Evolutionary conservation across 2,888 invertebrate genomes (phyloP), one percentile per base, ranked within the genome.

Genomic region (Baccha elongata): DNA sequence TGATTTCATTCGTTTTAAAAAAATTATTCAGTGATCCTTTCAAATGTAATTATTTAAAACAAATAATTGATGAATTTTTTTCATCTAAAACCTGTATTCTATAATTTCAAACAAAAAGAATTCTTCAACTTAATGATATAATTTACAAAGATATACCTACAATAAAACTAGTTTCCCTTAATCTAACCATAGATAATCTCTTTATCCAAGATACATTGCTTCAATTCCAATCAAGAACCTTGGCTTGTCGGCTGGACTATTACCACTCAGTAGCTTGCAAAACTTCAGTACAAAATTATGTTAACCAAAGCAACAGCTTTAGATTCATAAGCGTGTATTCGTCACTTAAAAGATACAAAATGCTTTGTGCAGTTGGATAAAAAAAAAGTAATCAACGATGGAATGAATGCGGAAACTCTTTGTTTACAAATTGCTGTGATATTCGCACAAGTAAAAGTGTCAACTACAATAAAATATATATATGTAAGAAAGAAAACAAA

Each of bases 341-440:
- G 17, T 50, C 46, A 37, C 10, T 44, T 3, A 40, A 58, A 42
- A 21, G 44, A 35, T 64, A 65, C 48, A 58, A 58, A n/a, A 69
- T 75, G 69, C 71, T 69, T 78, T 72, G 67, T 73, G 72, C 83
- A 72, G 48, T 81, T 58, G 37, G 52, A 6, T 37, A 17, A 44
- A n/a, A 53, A 52, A 75, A 65, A 67, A 69, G 10, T 64, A 64
- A 68, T 55, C 76, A 46, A 53, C 37, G 6, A 17, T 68, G 50
- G 67, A 78, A 78, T 83, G 83, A 83, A 83, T 83, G 78, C 83
- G 83, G 83, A 83, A 83, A 83, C 78, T 83, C 83, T 78, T 83
- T 83, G 78, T 83, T 83, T 83, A 83, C 83, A 58, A 26, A 55
- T 44, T 53, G 53, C 67, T 68, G 50, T 64, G 11, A 52, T 35